Evolutionary conservation across 1,140 invertebrate species (phyloP), one percentile per base, ranked within the genome.

Genomic region (Paracyclopina nana): DNA sequence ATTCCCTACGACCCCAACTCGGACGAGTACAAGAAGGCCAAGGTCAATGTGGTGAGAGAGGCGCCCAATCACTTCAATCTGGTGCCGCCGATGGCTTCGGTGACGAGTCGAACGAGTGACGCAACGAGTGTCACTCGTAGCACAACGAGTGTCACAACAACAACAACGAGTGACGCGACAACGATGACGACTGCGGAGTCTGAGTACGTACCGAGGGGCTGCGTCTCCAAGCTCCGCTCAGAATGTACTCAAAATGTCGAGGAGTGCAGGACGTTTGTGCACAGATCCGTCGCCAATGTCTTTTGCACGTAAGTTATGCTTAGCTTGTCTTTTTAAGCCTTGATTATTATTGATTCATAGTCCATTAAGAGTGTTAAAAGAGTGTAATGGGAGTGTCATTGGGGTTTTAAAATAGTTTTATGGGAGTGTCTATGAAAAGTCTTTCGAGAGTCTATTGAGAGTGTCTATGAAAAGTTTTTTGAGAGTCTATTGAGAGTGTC

Each of bases 211-310:
- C 12, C 14, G 8, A 20, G 30, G 2, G 50, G 50, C 24, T 52
- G 50, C 43, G 34, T 52, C 12, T 40, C 22, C 16, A 45, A 16
- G 12, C 34, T 16, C 5, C 31, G n/a, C n/a, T n/a, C 43, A 18
- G 31, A 52, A 25, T 52, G 50, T 22, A 52, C 50, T 12, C 16
- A 20, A 24, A 42, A 24, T 28, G 27, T 46, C 12, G 14, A 14
- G 1, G 43, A 52, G 11, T 52, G 50, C 40, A 34, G 50, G 12
- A 52, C 25, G 6, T 52, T 52, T 27, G 25, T 18, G 11, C 41
- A 52, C 18, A 16, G 50, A 2, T 28, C 24, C 28, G 45, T 48
- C 25, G 45, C 45, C 18, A 4, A 29, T 29, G 14, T 48, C 9
- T 44, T 48, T 48, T 48, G 45, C 45, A 48, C 1, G n/a, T n/a